Evolutionary conservation across 2,797 vertebrate species (phyloP).

Genomic region (Sebastes trivittatus): DNA sequence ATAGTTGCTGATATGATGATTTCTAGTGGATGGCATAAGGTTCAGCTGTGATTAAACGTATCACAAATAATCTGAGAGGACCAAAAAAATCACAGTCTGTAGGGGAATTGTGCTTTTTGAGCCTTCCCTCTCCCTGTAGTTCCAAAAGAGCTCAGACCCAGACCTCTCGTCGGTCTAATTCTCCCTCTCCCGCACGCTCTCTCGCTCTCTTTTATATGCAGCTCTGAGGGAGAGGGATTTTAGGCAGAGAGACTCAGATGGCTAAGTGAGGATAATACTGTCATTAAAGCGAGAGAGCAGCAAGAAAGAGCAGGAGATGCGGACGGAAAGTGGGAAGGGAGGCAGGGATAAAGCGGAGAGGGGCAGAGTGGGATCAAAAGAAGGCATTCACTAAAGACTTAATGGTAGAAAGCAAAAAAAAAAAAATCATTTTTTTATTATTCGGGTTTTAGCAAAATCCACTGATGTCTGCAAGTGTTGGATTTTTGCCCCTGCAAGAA

Average conservation of each 20-base stretch:
- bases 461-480: conserved; percentile 32
- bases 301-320: conserved; percentile 22
- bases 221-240: conserved; percentile 52
- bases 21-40: background rate
- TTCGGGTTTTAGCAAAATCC: conserved; percentile 36
- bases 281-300: conserved; percentile 58
- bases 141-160: conserved; percentile 26
- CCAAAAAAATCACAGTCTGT: background rate
- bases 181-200: background rate
- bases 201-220: conserved; percentile 12
- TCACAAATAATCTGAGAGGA: background rate
- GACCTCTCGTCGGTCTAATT: conserved; percentile 27
- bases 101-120: conserved; percentile 2
- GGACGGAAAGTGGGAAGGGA: conserved; percentile 36
- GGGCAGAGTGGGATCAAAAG: conserved; percentile 37
- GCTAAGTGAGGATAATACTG: conserved; percentile 68
- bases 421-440: conserved; percentile 22
- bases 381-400: conserved; percentile 51
- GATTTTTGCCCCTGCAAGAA: conserved; percentile 28
- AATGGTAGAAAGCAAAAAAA: conserved; percentile 12
- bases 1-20: background rate
- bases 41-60: background rate
- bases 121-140: background rate
- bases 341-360: conserved; percentile 32
- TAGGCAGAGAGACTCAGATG: conserved; percentile 53